Conservation (phyloP, 2,113 vertebrate genomes). For the Cebidichthys violaceus region DNA sequence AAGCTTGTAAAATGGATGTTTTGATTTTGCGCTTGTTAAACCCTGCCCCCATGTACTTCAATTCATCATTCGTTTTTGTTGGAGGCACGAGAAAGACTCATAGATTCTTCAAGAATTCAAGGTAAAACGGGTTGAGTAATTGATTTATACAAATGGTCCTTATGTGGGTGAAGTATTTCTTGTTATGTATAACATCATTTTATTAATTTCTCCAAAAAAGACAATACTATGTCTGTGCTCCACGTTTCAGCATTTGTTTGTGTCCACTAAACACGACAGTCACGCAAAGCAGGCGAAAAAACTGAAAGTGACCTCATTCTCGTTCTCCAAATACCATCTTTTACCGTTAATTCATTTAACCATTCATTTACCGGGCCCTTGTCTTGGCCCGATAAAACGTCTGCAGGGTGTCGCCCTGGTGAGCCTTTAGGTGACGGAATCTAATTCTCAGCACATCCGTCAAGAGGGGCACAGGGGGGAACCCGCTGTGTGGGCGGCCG, state of each 20-base stretch:
- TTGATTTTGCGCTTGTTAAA: background rate
- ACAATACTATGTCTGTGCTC: background rate
- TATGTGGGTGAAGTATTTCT: background rate
- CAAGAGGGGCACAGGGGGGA: conserved; percentile 58
- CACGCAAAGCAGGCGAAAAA: conserved; percentile 29
- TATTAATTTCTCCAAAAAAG: background rate
- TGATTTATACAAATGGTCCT: background rate
- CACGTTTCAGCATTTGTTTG: conserved; percentile 29
- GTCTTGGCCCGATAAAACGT: conserved; percentile 39
- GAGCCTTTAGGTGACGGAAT: conserved; percentile 72
- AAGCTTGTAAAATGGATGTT: background rate
- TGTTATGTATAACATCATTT: background rate
- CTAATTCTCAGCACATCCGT: conserved; percentile 76
- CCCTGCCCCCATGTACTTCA: background rate
- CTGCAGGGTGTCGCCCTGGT: conserved; percentile 46
- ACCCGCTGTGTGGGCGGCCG: background rate
- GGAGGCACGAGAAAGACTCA: background rate
- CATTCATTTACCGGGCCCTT: conserved; percentile 11
- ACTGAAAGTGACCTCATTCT: conserved; percentile 70
- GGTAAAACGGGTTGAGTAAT: background rate
- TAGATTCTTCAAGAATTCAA: background rate
- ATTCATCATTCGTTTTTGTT: background rate
- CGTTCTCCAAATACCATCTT: conserved; percentile 53
- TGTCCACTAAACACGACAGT: conserved; percentile 29
- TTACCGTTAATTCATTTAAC: no score